Base-by-base conservation (phyloP, 2,113 vertebrate genomes). In the Tursiops truncatus region DNA sequence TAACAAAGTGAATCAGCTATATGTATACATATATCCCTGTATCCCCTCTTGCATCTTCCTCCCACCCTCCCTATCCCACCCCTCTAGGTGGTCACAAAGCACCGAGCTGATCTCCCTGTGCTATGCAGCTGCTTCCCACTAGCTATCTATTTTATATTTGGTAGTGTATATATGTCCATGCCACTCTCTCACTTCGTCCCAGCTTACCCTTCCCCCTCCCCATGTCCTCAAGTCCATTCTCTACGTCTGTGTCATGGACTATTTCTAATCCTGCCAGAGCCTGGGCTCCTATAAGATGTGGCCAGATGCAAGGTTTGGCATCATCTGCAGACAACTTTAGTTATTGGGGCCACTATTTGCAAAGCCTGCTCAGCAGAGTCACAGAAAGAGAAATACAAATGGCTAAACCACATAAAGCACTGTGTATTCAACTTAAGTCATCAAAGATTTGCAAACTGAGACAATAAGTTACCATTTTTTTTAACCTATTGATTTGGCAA, bases 401-500 rank as follows among this genome's bases (percentile, higher is more conserved):
- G 63, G 58, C 83, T 80, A 84, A 70, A 53, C 84, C 77, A 28
- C 60, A 92, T 58, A 77, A 90, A 84, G 56, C 68, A 56, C 20
- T 88, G 10, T 63, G 12, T 10, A 47, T 62, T 56, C 38, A 74
- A 60, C 28, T 41, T 70, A 60, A 77, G 70, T 73, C 83, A 74
- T 68, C 77, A 89, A 47, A 92, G 63, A 86, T 70, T 31, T 94
- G 83, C 76, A 84, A 90, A n/a, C 62, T 58, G 28, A 97, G 60
- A 95, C 13, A 60, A 56, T 15, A 9, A 89, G 17, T 89, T 96
- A 73, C 26, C 17, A 41, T 90, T 85, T 77, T 77, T 87, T 91
- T 96, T 62, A 87, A 84, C 31, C 87, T 80, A 41, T n/a, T 74
- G 38, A 93, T 94, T 90, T 88, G 58, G 31, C 74, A 90, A 87